Percentiles rank a stretch among this genome's conserved stretches.
Evolutionary conservation across 2,113 vertebrate genomes (phyloP).

Genomic region (Puntigrus tetrazona): DNA sequence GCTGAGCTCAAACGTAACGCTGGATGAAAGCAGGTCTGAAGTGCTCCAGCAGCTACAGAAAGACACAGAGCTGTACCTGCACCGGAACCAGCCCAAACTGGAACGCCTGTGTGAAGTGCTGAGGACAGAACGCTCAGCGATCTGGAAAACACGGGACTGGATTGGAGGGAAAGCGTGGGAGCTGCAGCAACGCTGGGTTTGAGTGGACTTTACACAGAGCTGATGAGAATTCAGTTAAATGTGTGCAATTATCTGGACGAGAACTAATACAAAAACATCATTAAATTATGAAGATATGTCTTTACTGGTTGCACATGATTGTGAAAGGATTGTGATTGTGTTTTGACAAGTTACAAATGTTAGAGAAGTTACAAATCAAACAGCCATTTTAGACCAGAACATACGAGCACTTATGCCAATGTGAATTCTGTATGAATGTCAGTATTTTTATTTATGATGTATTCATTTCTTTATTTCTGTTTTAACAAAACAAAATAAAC

Average conservation of each 20-base stretch:
- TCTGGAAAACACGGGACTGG: constrained; percentile 69
- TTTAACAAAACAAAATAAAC: not conserved
- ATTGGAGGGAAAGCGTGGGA: constrained; percentile 70
- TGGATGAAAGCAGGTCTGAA: constrained; percentile 72
- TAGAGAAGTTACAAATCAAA: not conserved
- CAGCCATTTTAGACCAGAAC: not conserved
- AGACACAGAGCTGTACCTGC: constrained; percentile 73
- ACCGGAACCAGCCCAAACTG: constrained; percentile 72
- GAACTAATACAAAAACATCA: not conserved
- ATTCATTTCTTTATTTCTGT: constrained; percentile 24
- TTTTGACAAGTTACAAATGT: not conserved
- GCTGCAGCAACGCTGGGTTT: constrained; percentile 69
- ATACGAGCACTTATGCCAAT: not conserved
- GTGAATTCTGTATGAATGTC: not conserved
- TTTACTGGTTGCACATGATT: not conserved
- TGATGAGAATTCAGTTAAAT: not conserved
- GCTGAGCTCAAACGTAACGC: constrained; percentile 70
- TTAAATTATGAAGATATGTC: not conserved
- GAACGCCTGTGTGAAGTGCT: constrained; percentile 70
- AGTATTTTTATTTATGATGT: constrained; percentile 6
- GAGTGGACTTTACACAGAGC: constrained; percentile 28
- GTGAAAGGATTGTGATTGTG: not conserved
- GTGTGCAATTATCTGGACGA: not conserved
- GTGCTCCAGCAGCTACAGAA: constrained; percentile 67
- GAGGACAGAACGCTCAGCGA: constrained; percentile 64